These are phyloP conservation scores for Miichthys miiuy DNA, from an alignment of 2,797 vertebrate species.

Conservation along the genomic window DNA sequence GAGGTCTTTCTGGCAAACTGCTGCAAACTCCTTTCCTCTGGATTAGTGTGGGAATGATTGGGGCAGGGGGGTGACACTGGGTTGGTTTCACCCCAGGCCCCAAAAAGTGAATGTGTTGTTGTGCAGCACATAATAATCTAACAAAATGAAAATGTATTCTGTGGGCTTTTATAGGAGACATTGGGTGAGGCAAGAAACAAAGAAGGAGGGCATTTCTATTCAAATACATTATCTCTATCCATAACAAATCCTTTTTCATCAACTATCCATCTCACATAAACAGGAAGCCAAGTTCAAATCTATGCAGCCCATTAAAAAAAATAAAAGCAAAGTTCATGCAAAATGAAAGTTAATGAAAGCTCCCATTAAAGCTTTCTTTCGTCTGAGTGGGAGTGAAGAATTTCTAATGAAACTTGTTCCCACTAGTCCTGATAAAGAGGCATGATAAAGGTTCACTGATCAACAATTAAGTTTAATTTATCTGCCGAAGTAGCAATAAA, in stretches of 20 bases:
- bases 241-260: constrained; percentile 65
- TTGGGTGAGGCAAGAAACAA: constrained; percentile 27
- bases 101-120: constrained; percentile 31
- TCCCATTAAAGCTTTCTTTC: constrained; percentile 65
- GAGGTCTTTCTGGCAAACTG: constrained; percentile 45
- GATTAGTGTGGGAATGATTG: constrained; percentile 10
- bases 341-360: constrained; percentile 68
- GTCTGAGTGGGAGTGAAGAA: constrained; percentile 50
- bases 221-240: constrained; percentile 46
- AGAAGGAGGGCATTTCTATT: constrained; percentile 44
- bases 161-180: constrained; percentile 52
- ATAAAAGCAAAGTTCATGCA: constrained; percentile 68
- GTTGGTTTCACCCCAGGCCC: constrained; percentile 25
- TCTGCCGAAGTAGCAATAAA: constrained; percentile 44
- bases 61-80: constrained; percentile 13
- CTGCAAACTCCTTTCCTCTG: constrained; percentile 22
- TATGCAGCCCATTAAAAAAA: constrained; percentile 50
- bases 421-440: constrained; percentile 62
- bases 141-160: constrained; percentile 32
- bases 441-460: constrained; percentile 65
- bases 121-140: constrained; percentile 48
- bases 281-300: constrained; percentile 59
- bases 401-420: constrained; percentile 67
- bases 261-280: constrained; percentile 60
- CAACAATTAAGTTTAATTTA: constrained; percentile 66